A percentile compares a stretch with the other conserved stretches of the same genome.
Conservation (phyloP, 2,888 invertebrate species). For the Pollenia griseotomentosa region DNA sequence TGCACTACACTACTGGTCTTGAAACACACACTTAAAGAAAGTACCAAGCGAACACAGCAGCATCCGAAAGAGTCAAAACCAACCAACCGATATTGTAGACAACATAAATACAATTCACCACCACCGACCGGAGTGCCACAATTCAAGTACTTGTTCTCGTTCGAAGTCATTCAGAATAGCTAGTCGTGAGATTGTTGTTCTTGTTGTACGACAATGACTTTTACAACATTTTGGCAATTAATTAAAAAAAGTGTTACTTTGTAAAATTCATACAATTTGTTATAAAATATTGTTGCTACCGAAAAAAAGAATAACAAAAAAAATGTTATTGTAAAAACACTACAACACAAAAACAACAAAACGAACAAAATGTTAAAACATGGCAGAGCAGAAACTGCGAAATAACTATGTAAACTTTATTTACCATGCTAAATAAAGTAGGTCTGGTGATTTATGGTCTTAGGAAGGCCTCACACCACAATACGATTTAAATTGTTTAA, state of each 20-base stretch:
- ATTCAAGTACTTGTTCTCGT: neutral
- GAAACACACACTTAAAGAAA: slow-evolving; percentile 57
- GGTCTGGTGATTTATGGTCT: slow-evolving; percentile 38
- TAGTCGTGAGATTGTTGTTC: slow-evolving; percentile 40
- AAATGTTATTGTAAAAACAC: slow-evolving; percentile 5
- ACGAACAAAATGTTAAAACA: slow-evolving; percentile 19
- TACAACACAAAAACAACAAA: neutral
- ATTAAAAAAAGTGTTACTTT: slow-evolving; percentile 78
- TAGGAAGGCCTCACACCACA: slow-evolving; percentile 27
- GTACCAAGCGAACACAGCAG: slow-evolving; percentile 18
- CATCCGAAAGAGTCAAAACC: slow-evolving; percentile 24
- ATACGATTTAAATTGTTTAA: neutral
- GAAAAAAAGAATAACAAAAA: slow-evolving; percentile 22
- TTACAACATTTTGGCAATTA: slow-evolving; percentile 75
- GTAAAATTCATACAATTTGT: slow-evolving; percentile 73
- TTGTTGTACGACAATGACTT: slow-evolving; percentile 67
- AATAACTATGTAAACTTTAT: slow-evolving; percentile 51
- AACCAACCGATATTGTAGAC: slow-evolving; percentile 22
- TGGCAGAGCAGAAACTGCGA: slow-evolving; percentile 22
- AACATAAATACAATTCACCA: slow-evolving; percentile 3
- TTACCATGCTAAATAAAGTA: slow-evolving; percentile 35
- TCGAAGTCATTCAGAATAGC: slow-evolving; percentile 34
- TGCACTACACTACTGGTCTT: slow-evolving; percentile 65
- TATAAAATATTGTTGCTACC: slow-evolving; percentile 70
- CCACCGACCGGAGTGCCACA: neutral